Percentiles rank a stretch among this genome's conserved stretches.
phyloP scores from a whole-genome alignment of 1,140 invertebrate genomes.

The Zaprionus taronus region DNA sequence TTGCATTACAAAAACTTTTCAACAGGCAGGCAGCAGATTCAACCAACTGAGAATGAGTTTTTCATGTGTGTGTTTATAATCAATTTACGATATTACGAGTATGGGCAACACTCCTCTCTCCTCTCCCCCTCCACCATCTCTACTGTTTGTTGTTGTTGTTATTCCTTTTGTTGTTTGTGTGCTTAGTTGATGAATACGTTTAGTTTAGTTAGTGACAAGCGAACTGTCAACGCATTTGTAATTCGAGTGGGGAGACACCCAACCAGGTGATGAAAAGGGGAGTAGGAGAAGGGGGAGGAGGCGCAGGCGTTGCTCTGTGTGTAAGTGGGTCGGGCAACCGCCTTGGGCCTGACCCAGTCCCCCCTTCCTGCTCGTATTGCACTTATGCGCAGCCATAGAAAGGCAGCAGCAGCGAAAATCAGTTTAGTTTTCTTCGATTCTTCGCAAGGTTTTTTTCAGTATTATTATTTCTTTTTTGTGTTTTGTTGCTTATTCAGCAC shows the following conservation, averaged over 20 bases:
- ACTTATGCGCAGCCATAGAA: slow-evolving; percentile 77
- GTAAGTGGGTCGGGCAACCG: slow-evolving; percentile 53
- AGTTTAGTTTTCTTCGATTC: slow-evolving; percentile 64
- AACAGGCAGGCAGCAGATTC: slow-evolving; percentile 13
- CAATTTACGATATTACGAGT: slow-evolving; percentile 39
- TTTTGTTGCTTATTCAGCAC: slow-evolving; percentile 78
- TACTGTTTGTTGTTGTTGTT: too few relatives aligned
- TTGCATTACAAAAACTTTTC: slow-evolving; percentile 38
- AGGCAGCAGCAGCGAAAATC: slow-evolving; percentile 61
- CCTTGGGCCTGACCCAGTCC: slow-evolving; percentile 46
- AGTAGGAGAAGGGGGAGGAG: not conserved
- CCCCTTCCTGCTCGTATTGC: slow-evolving; percentile 51
- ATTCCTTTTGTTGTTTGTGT: not conserved
- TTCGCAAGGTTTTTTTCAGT: slow-evolving; percentile 35
- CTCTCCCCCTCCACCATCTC: not conserved
- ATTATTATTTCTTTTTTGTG: slow-evolving; percentile 32
- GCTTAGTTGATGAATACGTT: slow-evolving; percentile 65
- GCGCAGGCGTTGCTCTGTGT: not conserved
- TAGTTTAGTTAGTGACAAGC: slow-evolving; percentile 65
- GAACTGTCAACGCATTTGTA: slow-evolving; percentile 75
- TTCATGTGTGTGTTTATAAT: slow-evolving; percentile 45
- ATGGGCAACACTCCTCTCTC: slow-evolving; percentile 17
- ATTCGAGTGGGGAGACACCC: slow-evolving; percentile 50
- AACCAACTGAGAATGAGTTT: slow-evolving; percentile 38
- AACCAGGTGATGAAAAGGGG: slow-evolving; percentile 34